phyloP scores from a whole-genome alignment of 2,797 vertebrate genomes.

The Dendrocincla fuliginosa region DNA sequence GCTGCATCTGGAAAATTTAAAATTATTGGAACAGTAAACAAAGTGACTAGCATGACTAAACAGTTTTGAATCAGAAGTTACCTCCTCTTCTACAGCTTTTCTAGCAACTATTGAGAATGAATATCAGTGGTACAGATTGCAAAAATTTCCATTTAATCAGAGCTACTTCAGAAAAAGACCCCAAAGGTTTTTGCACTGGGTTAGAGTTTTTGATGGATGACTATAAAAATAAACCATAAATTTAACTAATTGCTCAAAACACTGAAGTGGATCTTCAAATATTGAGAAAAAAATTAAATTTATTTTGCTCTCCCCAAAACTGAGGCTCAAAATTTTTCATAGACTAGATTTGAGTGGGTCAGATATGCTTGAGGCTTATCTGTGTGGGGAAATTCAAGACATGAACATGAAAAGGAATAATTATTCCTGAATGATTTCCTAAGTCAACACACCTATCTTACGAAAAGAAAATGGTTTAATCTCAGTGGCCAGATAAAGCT shows the following conservation, averaged over 20 bases:
- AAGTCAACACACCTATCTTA: not conserved
- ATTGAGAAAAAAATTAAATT: not conserved
- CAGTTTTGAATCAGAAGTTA: not conserved
- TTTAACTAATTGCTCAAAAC: not conserved
- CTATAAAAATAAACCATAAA: not conserved
- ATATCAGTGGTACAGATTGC: not conserved
- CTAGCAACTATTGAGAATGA: not conserved
- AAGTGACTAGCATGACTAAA: not conserved
- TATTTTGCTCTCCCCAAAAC: not conserved
- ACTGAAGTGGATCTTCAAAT: not conserved
- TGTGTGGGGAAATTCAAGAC: not conserved
- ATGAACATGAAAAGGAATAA: not conserved
- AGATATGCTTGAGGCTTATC: not conserved
- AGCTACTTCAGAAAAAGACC: not conserved
- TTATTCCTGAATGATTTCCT: not conserved
- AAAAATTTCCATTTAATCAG: not conserved
- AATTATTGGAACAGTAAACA: not conserved
- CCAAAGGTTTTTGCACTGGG: not conserved
- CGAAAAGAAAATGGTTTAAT: not conserved
- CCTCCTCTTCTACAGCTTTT: not conserved
- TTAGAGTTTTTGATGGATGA: not conserved
- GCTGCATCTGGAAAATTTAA: conserved; percentile 27
- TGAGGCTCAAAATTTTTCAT: not conserved
- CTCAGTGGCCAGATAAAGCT: not conserved
- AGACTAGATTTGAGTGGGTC: not conserved